Evolutionary conservation across 2,113 vertebrate genomes (phyloP).

Genomic region (Prionailurus viverrinus): DNA sequence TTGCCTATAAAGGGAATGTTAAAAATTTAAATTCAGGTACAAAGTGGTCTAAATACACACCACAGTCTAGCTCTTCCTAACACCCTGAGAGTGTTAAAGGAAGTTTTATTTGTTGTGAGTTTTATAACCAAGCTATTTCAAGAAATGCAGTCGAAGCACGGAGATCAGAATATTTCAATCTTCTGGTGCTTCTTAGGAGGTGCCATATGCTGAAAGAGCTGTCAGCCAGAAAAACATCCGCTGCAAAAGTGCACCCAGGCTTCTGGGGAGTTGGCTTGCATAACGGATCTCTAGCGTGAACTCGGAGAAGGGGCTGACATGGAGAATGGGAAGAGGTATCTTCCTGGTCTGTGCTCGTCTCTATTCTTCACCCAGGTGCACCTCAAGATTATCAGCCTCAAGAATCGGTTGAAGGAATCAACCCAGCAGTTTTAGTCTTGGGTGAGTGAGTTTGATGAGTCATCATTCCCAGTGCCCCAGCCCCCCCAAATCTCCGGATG

Average conservation of each 20-base stretch:
- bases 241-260: not conserved
- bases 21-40: slow-evolving; percentile 57
- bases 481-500: not conserved
- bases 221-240: not conserved
- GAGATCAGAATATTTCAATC: not conserved
- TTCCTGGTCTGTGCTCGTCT: not conserved
- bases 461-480: not conserved
- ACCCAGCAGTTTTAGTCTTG: not conserved
- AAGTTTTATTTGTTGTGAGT: slow-evolving; percentile 50
- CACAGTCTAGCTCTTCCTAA: slow-evolving; percentile 63
- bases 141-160: not conserved
- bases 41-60: slow-evolving; percentile 40
- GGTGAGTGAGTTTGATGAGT: not conserved
- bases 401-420: not conserved
- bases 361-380: not conserved
- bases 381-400: not conserved
- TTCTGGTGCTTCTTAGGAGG: slow-evolving; percentile 19
- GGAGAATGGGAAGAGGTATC: not conserved
- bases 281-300: not conserved
- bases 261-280: not conserved
- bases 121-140: slow-evolving; percentile 59
- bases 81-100: slow-evolving; percentile 40
- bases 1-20: slow-evolving; percentile 2
- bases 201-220: slow-evolving; percentile 28
- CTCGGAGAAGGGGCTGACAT: not conserved